These are phyloP conservation scores for Cephalotes varians DNA, from an alignment of 2,888 invertebrate genomes.

Conservation along the genomic window DNA sequence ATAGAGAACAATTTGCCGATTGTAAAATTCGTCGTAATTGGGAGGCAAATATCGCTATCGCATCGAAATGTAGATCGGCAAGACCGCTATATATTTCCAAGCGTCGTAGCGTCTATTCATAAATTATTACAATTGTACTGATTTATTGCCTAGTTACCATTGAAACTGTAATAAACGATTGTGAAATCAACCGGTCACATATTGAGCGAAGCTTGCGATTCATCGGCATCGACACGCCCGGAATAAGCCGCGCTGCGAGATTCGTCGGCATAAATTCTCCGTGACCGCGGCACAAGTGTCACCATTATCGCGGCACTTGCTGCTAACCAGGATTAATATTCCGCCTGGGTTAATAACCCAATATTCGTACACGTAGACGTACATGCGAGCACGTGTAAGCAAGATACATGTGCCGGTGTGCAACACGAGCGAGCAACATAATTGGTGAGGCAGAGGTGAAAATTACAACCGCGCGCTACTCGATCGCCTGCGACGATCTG, in stretches of 20 bases:
- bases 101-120: neutral
- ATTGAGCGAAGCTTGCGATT: constrained; percentile 21
- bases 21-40: constrained; percentile 16
- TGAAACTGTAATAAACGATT: neutral
- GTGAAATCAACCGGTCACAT: neutral
- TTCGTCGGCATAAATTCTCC: constrained; percentile 64
- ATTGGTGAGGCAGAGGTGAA: constrained; percentile 16
- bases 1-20: neutral
- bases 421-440: constrained; percentile 41
- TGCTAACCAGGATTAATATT: constrained; percentile 70
- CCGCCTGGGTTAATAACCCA: constrained; percentile 63
- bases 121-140: constrained; percentile 4
- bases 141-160: neutral
- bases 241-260: constrained; percentile 40
- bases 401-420: neutral
- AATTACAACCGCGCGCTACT: constrained; percentile 21
- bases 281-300: constrained; percentile 65
- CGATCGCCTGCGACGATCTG: neutral
- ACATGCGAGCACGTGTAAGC: constrained; percentile 12
- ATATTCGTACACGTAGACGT: constrained; percentile 46
- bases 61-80: constrained; percentile 9
- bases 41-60: neutral
- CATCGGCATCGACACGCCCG: constrained; percentile 41
- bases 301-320: constrained; percentile 69
- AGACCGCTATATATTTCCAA: neutral